phyloP scores from a whole-genome alignment of 2,888 invertebrate species.

The Lithophane semibrunnea region DNA sequence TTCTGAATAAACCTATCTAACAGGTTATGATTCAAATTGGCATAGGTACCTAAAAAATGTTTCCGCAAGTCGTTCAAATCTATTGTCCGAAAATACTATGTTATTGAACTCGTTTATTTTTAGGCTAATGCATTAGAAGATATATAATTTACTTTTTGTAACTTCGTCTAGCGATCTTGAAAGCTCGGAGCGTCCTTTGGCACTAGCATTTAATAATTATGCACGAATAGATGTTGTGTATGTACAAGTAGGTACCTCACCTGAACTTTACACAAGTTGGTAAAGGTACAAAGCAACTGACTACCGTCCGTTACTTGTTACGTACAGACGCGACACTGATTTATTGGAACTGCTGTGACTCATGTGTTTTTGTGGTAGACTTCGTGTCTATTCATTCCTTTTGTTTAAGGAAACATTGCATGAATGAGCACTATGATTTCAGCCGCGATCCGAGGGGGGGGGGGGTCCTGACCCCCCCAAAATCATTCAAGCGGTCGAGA shows the following conservation, averaged over 20 bases:
- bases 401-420: constrained; percentile 45
- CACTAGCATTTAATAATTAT: constrained; percentile 25
- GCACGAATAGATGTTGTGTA: constrained; percentile 24
- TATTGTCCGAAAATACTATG: background rate
- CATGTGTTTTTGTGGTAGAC: constrained; percentile 63
- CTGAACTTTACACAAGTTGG: constrained; percentile 19
- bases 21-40: constrained; percentile 4
- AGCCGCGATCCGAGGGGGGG: too few relatives aligned
- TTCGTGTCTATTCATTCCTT: constrained; percentile 58
- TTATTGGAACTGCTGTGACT: constrained; percentile 62
- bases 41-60: background rate
- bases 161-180: background rate
- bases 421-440: constrained; percentile 38
- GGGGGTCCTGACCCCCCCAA: too few relatives aligned
- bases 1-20: background rate
- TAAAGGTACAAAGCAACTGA: constrained; percentile 26
- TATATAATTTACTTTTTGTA: background rate
- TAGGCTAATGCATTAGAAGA: background rate
- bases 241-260: constrained; percentile 2
- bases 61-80: background rate
- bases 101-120: background rate
- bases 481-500: too few relatives aligned
- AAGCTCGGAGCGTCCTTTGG: constrained; percentile 1
- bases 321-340: constrained; percentile 39
- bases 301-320: constrained; percentile 24